Evolutionary conservation across 2,113 vertebrate genomes (phyloP).

Genomic region (Oxygymnocypris stewartii): DNA sequence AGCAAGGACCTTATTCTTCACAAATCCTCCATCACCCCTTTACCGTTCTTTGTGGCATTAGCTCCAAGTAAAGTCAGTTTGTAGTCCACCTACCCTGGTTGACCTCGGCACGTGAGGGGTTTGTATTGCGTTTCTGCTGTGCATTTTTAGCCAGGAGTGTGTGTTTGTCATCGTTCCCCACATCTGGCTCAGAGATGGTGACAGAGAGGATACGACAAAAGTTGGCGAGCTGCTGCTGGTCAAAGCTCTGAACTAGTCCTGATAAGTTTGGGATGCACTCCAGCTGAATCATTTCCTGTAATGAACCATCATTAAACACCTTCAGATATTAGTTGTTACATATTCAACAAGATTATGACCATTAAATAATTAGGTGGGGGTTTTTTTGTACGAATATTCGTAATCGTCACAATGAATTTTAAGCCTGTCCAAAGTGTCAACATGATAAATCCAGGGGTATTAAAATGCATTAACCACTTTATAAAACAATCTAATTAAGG

Average conservation of each 20-base stretch:
- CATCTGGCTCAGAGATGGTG: slow-evolving; percentile 95
- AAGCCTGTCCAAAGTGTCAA: neutral
- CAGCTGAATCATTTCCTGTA: slow-evolving; percentile 95
- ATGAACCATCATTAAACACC: neutral
- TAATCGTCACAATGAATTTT: neutral
- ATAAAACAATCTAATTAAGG: neutral
- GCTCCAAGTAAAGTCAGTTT: neutral
- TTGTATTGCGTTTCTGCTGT: slow-evolving; percentile 89
- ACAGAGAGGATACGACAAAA: slow-evolving; percentile 98
- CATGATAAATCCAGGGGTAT: neutral
- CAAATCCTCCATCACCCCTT: neutral
- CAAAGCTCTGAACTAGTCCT: slow-evolving; percentile 92
- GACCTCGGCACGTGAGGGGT: slow-evolving; percentile 91
- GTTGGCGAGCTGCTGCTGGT: slow-evolving; percentile 98
- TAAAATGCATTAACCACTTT: neutral
- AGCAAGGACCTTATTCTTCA: neutral
- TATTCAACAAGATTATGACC: neutral
- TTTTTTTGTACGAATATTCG: neutral
- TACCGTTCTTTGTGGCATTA: too few relatives aligned
- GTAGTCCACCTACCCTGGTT: slow-evolving; percentile 85
- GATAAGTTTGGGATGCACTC: slow-evolving; percentile 94
- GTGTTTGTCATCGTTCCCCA: slow-evolving; percentile 95
- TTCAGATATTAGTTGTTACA: neutral
- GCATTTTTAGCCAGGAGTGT: slow-evolving; percentile 96
- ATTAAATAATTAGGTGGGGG: neutral